These are phyloP conservation scores for Paradoxurus hermaphroditus DNA, from an alignment of 2,113 vertebrate genomes.

Conservation along the genomic window DNA sequence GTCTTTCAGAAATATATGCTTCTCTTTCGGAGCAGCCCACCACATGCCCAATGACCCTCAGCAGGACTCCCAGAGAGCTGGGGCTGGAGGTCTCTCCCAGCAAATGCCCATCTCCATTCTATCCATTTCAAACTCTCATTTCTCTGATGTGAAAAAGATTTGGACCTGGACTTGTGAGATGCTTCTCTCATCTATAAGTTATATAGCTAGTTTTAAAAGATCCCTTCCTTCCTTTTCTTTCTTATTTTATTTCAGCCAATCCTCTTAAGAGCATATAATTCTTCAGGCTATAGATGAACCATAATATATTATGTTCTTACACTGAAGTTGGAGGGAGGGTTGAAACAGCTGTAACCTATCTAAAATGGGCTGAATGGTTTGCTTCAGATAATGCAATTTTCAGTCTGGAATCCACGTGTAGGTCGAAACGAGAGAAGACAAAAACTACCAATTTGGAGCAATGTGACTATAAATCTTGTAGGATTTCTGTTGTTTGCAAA, in stretches of 20 bases:
- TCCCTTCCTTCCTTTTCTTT: not conserved
- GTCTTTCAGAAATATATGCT: constrained; percentile 1
- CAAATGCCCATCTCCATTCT: not conserved
- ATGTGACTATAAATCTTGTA: constrained; percentile 47
- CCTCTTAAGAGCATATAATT: constrained; percentile 72
- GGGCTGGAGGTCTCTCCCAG: not conserved
- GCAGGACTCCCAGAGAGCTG: not conserved
- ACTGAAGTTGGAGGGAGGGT: constrained; percentile 77
- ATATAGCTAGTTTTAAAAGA: constrained; percentile 53
- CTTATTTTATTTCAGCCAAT: not conserved
- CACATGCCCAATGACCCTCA: not conserved
- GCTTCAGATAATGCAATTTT: constrained; percentile 74
- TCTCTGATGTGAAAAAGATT: not conserved
- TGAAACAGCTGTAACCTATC: constrained; percentile 81
- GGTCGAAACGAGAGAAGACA: constrained; percentile 63
- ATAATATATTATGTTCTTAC: constrained; percentile 57
- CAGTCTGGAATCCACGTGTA: constrained; percentile 81
- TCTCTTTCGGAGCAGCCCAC: not conserved
- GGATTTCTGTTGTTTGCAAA: constrained; percentile 55
- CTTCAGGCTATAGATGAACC: constrained; percentile 79
- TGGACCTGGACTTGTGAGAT: not conserved
- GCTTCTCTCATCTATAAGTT: constrained; percentile 33
- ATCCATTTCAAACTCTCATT: not conserved
- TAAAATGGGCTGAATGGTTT: constrained; percentile 69
- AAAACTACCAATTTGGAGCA: constrained; percentile 67